Evolutionary conservation across 23 tunicate genomes (phyloP), one percentile per base, ranked within the genome.

Genomic region (Pegea sp.): DNA sequence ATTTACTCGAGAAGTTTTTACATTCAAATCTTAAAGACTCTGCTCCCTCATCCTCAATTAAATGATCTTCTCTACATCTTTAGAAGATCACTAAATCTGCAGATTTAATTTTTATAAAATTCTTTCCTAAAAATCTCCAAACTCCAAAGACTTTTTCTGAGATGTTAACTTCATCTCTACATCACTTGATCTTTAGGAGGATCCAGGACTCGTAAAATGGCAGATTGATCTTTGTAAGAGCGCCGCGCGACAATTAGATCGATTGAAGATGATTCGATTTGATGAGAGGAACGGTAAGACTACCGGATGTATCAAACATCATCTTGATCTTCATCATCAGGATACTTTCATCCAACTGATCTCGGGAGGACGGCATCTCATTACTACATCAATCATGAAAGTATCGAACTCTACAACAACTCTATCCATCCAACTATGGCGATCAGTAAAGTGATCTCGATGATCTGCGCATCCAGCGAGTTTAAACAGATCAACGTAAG

Each of bases 291-390:
- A 73, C 24, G 78, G 96, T 74, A 38, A 38, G 11, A 38, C 11
- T 8, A 38, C 46, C 11, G 13, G 11, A 38, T 38, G 11, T 38
- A 8, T 38, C 46, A 8, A 38, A 38, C 16, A 8, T 38, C 46
- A 38, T 16, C 16, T 38, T 16, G 16, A 38, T 8, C 46, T 38
- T 38, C 19, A 51, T 29, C 46, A 18, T 22, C 49, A 84, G 95
- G 84, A 16, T 84, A 84, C 34, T 84, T 73, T 53, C 42, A 60
- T 49, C 62, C 95, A 24, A 84, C 95, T 22, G 99, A 91, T 43
- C 30, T 91, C 34, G 99, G 99, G 2, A 58, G 99, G 26, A 91
- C 99, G 5, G 79, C 99, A 3, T 78, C 93, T 2, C 99, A 91
- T 52, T 91, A 48, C 52, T 91, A 91, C 75, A 91, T 91, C 87